phyloP scores from a whole-genome alignment of 2,113 vertebrate genomes.

The Heterotis niloticus region DNA sequence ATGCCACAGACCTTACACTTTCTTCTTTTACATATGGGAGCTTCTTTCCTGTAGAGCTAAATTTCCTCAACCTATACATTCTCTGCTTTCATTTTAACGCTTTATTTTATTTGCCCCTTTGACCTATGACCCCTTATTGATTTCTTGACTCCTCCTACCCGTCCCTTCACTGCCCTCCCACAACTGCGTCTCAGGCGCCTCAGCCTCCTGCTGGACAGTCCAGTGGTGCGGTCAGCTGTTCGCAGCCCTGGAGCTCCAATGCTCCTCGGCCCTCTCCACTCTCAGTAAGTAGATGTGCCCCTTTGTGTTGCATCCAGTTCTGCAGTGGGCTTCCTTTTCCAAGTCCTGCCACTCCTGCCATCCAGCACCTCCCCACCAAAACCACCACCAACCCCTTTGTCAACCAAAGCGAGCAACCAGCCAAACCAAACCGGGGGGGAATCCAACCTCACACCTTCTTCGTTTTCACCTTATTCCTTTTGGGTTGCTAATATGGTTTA shows the following conservation, averaged over 20 bases:
- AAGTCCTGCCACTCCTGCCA: conserved; percentile 2
- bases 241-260: conserved; percentile 68
- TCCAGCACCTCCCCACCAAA: conserved; percentile 20
- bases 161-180: conserved; percentile 36
- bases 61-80: neutral
- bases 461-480: conserved; percentile 23
- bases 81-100: conserved; percentile 24
- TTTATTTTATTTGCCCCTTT: conserved; percentile 27
- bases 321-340: conserved; percentile 28
- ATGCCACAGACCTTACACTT: neutral
- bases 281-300: conserved; percentile 73
- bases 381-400: neutral
- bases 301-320: conserved; percentile 34
- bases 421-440: neutral
- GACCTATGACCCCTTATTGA: conserved; percentile 26
- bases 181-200: conserved; percentile 52
- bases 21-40: too few species aligned
- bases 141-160: conserved; percentile 36
- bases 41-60: neutral
- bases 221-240: conserved; percentile 64
- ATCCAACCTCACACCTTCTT: conserved; percentile 7
- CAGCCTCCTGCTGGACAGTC: conserved; percentile 65
- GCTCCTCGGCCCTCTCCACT: conserved; percentile 66
- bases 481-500: neutral
- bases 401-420: conserved; percentile 18